phyloP scores from a whole-genome alignment of 2,113 vertebrate species.

The Mirounga angustirostris region DNA sequence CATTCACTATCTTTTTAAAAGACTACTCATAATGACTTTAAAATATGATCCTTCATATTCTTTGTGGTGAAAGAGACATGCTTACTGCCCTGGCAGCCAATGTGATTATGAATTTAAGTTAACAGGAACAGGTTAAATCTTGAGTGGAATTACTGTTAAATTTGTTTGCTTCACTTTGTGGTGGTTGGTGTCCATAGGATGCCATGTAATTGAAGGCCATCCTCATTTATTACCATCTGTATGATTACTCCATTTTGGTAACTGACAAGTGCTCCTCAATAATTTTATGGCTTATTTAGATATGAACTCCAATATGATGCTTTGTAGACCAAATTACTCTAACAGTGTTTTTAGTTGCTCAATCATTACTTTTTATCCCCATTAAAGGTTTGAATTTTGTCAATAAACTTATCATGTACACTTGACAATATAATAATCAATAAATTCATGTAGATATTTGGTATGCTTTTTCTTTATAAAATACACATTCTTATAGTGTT shows the following conservation, averaged over 20 bases:
- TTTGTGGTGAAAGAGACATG: not conserved
- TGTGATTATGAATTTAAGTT: not conserved
- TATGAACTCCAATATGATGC: not conserved
- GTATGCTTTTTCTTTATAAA: constrained; percentile 16
- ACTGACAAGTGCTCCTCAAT: constrained; percentile 16
- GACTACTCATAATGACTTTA: not conserved
- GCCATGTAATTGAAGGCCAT: not conserved
- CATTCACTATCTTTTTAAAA: not conserved
- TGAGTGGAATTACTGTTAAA: not conserved
- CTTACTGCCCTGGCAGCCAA: not conserved
- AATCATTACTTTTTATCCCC: not conserved
- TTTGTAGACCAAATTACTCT: constrained; percentile 62
- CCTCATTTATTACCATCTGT: not conserved
- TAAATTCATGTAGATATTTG: constrained; percentile 20
- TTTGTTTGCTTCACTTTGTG: not conserved
- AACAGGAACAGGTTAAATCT: not conserved
- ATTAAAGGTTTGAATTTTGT: constrained; percentile 63
- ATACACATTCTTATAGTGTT: not conserved
- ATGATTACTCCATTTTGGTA: not conserved
- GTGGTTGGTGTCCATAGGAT: not conserved
- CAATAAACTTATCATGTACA: constrained; percentile 62
- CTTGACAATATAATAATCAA: constrained; percentile 32
- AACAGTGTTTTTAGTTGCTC: constrained; percentile 44
- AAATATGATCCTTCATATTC: not conserved
- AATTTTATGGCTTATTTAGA: constrained; percentile 50